A percentile compares a stretch with the other conserved stretches of the same genome.
Evolutionary conservation across 2,113 vertebrate species (phyloP).

Genomic region (Mastomys coucha): DNA sequence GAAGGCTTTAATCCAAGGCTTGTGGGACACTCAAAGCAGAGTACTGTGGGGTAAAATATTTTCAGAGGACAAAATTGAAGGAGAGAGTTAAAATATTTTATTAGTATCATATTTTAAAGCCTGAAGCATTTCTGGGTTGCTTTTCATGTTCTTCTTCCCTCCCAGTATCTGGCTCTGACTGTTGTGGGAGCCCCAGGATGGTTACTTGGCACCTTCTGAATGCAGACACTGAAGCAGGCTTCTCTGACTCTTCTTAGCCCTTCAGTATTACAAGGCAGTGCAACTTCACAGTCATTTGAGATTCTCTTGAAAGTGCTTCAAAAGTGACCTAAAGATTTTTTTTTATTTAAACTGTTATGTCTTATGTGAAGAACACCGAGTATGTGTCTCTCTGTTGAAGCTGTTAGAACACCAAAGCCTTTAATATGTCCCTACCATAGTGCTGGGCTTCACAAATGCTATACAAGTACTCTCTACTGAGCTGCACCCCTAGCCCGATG

Average conservation of each 20-base stretch:
- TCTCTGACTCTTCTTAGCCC: conserved; percentile 12
- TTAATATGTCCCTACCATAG: conserved; percentile 69
- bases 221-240: neutral
- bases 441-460: neutral
- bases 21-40: conserved; percentile 78
- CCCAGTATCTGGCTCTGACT: neutral
- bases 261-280: neutral
- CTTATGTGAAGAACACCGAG: neutral
- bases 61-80: conserved; percentile 70
- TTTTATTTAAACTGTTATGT: neutral
- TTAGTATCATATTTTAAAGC: conserved; percentile 1
- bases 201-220: neutral
- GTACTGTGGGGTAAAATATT: conserved; percentile 60
- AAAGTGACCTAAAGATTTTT: conserved; percentile 44
- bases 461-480: neutral
- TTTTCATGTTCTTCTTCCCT: neutral
- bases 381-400: neutral
- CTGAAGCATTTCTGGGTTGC: neutral
- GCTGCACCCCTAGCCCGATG: neutral
- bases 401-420: conserved; percentile 53
- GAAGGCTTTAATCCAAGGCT: conserved; percentile 65
- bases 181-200: conserved; percentile 35
- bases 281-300: conserved; percentile 53
- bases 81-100: conserved; percentile 54
- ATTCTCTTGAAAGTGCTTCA: conserved; percentile 78